Base-by-base conservation (phyloP, 2,113 vertebrate genomes). In the Amphiprion percula region DNA sequence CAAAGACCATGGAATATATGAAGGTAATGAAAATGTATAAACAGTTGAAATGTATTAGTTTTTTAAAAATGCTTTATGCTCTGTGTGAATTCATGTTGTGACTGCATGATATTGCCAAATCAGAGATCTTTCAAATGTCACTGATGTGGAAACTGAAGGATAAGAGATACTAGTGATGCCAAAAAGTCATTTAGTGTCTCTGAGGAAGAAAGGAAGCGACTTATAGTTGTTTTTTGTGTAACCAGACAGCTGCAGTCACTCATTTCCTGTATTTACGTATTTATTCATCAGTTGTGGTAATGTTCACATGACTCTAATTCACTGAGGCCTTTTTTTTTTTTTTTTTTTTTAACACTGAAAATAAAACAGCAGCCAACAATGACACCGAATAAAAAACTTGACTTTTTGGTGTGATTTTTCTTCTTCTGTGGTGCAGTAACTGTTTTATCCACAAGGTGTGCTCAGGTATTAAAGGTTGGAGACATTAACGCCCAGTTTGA, bases 341-440 rank as follows among this genome's bases (percentile, higher is more conserved):
- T 5, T 33, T 21, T 21, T 21, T 21, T 21, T 21, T 68, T 68
- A 15, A 52, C 55, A 37, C 12, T 73, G 16, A 16, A 49, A 80
- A 80, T 77, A 68, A 85, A 85, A 68, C 12, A 0, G 26, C 8
- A 9, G 12, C 33, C 50, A n/a, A 11, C 37, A 19, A 19, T 9
- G 49, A 7, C n/a, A 53, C 21, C 26, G 58, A 16, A 41, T 12
- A 60, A 33, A 58, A 4, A 0, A 4, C 44, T 5, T 0, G 14
- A 47, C 14, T 39, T 37, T 7, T 8, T 37, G 1, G 33, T 37
- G 33, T 30, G 26, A 21, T 4, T 60, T 21, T 50, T 28, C 1
- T 53, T 44, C 56, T 49, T 16, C 24, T 58, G 15, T n/a, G 12
- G 14, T 54, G 69, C 24, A 67, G 47, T 54, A 33, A 15, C 15